phyloP scores from a whole-genome alignment of 2,113 vertebrate species.

The Syngnathoides biaculeatus region DNA sequence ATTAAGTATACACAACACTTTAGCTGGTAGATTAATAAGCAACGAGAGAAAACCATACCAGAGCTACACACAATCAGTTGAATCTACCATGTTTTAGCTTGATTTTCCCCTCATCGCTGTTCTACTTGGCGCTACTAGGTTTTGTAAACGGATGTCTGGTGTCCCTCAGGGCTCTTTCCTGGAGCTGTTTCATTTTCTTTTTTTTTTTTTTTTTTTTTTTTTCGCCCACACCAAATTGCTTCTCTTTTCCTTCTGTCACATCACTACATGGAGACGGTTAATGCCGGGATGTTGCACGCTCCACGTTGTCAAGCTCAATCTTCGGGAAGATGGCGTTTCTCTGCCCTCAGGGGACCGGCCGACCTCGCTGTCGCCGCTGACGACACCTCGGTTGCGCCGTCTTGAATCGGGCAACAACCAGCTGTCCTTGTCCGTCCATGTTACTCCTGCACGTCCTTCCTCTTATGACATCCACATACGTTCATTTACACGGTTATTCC shows the following conservation, averaged over 20 bases:
- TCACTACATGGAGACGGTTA: neutral
- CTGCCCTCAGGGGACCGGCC: conserved; percentile 1
- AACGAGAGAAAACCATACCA: no score
- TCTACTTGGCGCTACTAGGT: neutral
- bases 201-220: neutral
- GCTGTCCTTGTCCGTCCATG: conserved; percentile 4
- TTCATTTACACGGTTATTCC: neutral
- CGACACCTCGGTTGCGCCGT: neutral
- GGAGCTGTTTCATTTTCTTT: neutral
- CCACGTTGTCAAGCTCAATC: conserved; percentile 4
- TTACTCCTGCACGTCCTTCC: neutral
- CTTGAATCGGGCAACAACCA: conserved; percentile 2
- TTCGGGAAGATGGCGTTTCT: neutral
- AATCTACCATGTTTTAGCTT: neutral
- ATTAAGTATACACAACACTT: no score
- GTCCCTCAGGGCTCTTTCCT: neutral
- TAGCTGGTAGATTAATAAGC: no score
- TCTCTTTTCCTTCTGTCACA: neutral
- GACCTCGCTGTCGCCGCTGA: conserved; percentile 1
- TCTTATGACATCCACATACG: neutral
- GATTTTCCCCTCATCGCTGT: neutral
- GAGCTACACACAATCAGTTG: neutral
- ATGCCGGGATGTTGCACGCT: neutral
- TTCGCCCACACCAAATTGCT: neutral
- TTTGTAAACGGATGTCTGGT: neutral